These are phyloP conservation scores for Pentamera pediparva DNA, from an alignment of 53 echinoderm and acorn worm species.

Conservation along the genomic window DNA sequence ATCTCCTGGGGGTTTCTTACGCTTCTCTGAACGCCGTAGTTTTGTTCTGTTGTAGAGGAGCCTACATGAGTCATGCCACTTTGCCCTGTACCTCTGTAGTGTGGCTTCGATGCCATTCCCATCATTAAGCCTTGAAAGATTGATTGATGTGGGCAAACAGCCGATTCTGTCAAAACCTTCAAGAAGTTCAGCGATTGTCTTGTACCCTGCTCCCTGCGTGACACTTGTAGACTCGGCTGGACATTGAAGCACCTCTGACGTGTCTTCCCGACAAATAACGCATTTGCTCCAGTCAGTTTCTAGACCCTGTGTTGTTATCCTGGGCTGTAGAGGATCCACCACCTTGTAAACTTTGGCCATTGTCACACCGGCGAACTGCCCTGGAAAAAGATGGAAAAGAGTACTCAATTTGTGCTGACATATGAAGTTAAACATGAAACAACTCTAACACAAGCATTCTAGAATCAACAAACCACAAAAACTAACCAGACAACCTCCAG, in stretches of 20 bases:
- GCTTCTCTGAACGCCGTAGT: slow-evolving; percentile 17
- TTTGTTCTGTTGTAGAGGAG: slow-evolving; percentile 16
- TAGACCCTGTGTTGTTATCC: slow-evolving; percentile 3
- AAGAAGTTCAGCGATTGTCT: slow-evolving; percentile 13
- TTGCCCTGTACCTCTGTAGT: neutral
- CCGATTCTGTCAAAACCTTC: slow-evolving; percentile 22
- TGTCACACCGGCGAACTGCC: slow-evolving; percentile 2
- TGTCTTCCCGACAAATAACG: neutral
- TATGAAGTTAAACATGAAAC: no score
- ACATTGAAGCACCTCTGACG: neutral
- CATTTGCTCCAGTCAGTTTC: neutral
- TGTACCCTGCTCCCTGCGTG: slow-evolving; percentile 15
- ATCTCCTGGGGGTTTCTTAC: slow-evolving; percentile 18
- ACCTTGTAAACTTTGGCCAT: slow-evolving; percentile 5
- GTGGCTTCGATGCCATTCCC: slow-evolving; percentile 26
- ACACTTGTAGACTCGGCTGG: slow-evolving; percentile 10
- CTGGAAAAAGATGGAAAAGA: no score
- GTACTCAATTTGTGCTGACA: no score
- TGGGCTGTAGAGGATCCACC: slow-evolving; percentile 6
- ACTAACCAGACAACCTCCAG: no score
- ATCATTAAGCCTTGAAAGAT: slow-evolving; percentile 18
- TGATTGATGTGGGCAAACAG: slow-evolving; percentile 16
- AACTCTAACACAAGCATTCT: no score
- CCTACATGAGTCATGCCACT: slow-evolving; percentile 17
- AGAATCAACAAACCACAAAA: no score